Evolutionary conservation across 2,888 invertebrate species (phyloP), one percentile per base, ranked within the genome.

Genomic region (Melanophora roralis): DNA sequence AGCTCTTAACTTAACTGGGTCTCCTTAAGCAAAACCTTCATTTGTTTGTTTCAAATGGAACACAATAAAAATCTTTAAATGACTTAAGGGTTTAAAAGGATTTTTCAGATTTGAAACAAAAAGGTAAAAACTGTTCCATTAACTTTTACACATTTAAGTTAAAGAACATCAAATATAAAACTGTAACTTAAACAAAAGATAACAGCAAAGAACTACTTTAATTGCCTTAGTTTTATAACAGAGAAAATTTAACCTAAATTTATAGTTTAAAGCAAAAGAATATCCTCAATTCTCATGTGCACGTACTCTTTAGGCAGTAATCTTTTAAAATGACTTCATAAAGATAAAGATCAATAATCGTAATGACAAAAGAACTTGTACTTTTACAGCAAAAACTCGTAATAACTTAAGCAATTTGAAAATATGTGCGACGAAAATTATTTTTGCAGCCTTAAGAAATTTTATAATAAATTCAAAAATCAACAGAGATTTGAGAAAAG

Each of bases 301-400:
- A 62, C 75, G 75, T 72, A 23, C 60, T 14, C 3, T 27, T 45
- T 47, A 34, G 32, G 62, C 49, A 53, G 57, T 64, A 64, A 64
- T 64, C 64, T 71, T 69, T 36, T 34, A 36, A 68, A 78, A 71
- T 84, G 85, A 87, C 87, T 87, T 86, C 85, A 87, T 86, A 86
- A 87, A 87, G 87, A 87, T 87, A 65, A 53, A 55, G 84, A 87
- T 87, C 87, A 86, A 27, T 85, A 27, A 86, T 84, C 85, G 87
- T 85, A 87, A 87, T 80, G 80, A 80, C 87, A 87, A 86, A 85
- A 65, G 76, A 72, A 59, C 53, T 72, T 36, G 40, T 23, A 62
- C 12, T 34, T 16, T n/a, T 23, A 45, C 19, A 8, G 11, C 19
- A 34, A 16, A 55, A 11, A 55, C 55, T 11, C 3, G 27, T 32